Conservation (phyloP, 2,797 vertebrate species). For the Babyrousa celebensis region DNA sequence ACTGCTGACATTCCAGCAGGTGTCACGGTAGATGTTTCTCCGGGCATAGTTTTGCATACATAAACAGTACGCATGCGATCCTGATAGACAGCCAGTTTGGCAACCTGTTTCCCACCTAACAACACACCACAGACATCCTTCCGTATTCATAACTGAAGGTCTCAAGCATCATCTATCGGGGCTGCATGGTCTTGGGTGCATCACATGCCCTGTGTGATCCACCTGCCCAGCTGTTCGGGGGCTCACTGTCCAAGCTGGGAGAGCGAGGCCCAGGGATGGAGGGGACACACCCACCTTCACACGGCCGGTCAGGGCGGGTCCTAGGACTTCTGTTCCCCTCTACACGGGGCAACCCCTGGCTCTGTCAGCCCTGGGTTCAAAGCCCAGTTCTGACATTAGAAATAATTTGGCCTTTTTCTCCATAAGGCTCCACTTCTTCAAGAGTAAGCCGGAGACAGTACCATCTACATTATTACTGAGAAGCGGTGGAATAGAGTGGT, state of each 20-base stretch:
- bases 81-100: accelerated
- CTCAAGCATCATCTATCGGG: neutral
- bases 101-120: neutral
- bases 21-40: neutral
- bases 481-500: accelerated
- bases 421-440: neutral
- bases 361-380: neutral
- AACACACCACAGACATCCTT: accelerated
- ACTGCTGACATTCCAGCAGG: accelerated
- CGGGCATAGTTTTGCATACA: accelerated
- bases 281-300: neutral
- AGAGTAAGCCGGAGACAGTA: neutral
- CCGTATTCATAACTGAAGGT: neutral
- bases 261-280: too few species aligned
- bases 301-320: neutral
- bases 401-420: neutral
- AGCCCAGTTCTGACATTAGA: neutral
- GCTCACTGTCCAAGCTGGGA: neutral
- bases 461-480: too few species aligned
- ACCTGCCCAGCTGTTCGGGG: neutral
- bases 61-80: neutral
- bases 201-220: neutral
- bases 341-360: neutral
- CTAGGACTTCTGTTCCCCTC: neutral
- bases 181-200: neutral